phyloP scores from a whole-genome alignment of 2,113 vertebrate genomes.

The Aptenodytes patagonicus region DNA sequence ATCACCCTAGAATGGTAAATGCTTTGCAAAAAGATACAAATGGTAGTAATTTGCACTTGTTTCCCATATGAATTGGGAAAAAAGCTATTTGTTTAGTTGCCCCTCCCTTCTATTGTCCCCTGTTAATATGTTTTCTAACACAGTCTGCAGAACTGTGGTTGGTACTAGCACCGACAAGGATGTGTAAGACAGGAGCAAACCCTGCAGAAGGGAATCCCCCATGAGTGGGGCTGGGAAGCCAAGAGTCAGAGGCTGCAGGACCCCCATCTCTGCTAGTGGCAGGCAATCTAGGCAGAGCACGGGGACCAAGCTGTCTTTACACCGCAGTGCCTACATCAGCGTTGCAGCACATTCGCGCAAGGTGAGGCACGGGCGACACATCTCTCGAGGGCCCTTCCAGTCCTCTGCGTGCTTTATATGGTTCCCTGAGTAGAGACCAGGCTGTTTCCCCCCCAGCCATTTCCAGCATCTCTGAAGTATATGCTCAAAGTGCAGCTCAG shows the following conservation, averaged over 20 bases:
- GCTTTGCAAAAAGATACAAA: background rate
- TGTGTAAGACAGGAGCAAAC: background rate
- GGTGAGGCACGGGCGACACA: background rate
- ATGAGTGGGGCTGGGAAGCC: background rate
- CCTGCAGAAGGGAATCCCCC: background rate
- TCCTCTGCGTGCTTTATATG: background rate
- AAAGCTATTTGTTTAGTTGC: background rate
- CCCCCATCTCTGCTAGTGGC: background rate
- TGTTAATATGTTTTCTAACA: background rate
- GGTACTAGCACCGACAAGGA: background rate
- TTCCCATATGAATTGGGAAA: background rate
- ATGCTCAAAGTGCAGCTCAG: background rate
- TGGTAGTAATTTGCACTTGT: background rate
- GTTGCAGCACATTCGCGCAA: background rate
- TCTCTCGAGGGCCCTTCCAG: background rate
- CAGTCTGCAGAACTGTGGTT: background rate
- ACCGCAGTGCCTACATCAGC: accelerated
- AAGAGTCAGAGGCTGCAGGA: background rate
- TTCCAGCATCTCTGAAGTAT: background rate
- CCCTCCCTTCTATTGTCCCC: background rate
- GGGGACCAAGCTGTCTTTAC: background rate
- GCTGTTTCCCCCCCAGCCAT: background rate
- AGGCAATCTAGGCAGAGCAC: background rate
- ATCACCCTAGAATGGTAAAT: background rate
- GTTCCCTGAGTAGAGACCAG: background rate